Conservation (phyloP, 2,888 invertebrate genomes). For the Sarcophaga rosellei region DNA sequence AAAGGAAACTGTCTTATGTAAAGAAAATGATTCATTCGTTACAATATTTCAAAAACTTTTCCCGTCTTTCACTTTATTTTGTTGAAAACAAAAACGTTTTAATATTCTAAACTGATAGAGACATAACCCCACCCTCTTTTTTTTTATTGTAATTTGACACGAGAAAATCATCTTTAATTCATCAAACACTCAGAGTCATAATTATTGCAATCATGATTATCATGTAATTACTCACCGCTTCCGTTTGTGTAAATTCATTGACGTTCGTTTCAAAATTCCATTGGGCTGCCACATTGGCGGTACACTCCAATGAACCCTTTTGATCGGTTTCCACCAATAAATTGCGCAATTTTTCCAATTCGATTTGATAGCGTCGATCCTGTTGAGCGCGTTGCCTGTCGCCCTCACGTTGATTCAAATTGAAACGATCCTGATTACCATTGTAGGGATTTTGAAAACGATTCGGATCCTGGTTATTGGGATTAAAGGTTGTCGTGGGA, state of each 20-base stretch:
- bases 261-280: constrained; percentile 95
- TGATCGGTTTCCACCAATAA: constrained; percentile 88
- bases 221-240: constrained; percentile 86
- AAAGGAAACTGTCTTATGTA: background rate
- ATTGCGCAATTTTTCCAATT: constrained; percentile 80
- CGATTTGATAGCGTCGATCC: constrained; percentile 78
- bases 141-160: constrained; percentile 17
- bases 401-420: constrained; percentile 73
- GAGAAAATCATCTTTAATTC: background rate
- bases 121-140: constrained; percentile 50
- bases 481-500: constrained; percentile 68
- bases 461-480: constrained; percentile 70
- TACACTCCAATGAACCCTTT: constrained; percentile 90
- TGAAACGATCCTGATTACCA: constrained; percentile 76
- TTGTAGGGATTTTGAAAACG: constrained; percentile 75
- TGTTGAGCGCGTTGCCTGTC: constrained; percentile 83
- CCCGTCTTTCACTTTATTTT: constrained; percentile 38
- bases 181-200: background rate
- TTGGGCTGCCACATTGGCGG: constrained; percentile 92
- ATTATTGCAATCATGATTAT: too few relatives aligned
- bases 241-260: constrained; percentile 90
- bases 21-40: constrained; percentile 41
- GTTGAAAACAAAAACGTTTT: too few relatives aligned
- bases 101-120: constrained; percentile 27
- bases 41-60: constrained; percentile 30